Evolutionary conservation across 2,888 invertebrate species (phyloP).

Genomic region (Erebia epiphron): DNA sequence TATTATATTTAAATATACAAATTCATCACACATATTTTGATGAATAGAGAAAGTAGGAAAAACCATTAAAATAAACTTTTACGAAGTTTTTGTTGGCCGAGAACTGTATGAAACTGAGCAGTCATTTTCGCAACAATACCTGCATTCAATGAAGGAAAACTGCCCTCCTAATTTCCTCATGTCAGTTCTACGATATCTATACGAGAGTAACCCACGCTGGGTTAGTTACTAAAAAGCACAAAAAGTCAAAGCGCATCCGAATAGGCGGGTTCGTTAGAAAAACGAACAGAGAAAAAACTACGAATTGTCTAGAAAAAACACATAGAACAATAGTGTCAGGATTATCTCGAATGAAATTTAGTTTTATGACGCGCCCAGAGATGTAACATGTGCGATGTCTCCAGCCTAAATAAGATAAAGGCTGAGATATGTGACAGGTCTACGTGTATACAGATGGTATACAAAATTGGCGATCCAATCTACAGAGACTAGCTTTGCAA

Average conservation of each 20-base stretch:
- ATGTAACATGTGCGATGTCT: background rate
- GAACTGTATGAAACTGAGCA: too few species aligned
- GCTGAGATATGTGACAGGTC: constrained; percentile 11
- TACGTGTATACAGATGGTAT: constrained; percentile 3
- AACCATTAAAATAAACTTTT: too few species aligned
- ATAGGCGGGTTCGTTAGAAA: background rate
- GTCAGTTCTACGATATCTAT: too few species aligned
- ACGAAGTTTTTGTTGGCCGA: too few species aligned
- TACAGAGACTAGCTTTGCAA: background rate
- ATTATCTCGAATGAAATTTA: constrained; percentile 18
- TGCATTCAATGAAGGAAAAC: too few species aligned
- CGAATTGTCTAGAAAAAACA: background rate
- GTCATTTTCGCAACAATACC: too few species aligned
- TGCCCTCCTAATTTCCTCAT: too few species aligned
- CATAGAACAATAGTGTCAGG: background rate
- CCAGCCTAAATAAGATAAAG: constrained; percentile 9
- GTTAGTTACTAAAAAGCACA: too few species aligned
- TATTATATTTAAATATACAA: too few species aligned
- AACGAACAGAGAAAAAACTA: background rate
- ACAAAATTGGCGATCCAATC: constrained; percentile 1
- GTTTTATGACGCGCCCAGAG: constrained; percentile 2
- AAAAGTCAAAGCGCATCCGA: background rate
- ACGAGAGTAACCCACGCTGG: too few species aligned
- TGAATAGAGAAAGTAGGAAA: too few species aligned
- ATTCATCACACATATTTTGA: too few species aligned